phyloP scores from a whole-genome alignment of 2,888 invertebrate genomes.

The Rhamphomyia laevipes region DNA sequence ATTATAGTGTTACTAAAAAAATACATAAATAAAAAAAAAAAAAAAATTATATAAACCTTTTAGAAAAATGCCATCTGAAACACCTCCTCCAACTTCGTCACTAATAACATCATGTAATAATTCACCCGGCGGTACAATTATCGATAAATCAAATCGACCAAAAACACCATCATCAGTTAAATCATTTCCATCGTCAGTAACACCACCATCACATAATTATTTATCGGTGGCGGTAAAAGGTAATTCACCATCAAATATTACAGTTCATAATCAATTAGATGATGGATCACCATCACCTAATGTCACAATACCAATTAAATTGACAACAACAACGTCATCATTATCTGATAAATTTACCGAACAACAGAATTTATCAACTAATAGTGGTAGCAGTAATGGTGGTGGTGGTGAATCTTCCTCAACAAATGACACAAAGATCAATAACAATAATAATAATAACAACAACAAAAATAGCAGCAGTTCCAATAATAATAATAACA shows the following conservation, averaged over 20 bases:
- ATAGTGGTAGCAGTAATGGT: no score
- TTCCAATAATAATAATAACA: constrained; percentile 10
- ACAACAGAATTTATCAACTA: no score
- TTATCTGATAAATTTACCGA: not conserved
- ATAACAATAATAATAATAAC: not conserved
- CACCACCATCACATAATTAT: not conserved
- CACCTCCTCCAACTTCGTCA: constrained; percentile 19
- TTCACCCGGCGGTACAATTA: not conserved
- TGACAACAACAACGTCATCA: not conserved
- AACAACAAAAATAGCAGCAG: constrained; percentile 6
- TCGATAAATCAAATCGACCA: not conserved
- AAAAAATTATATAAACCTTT: constrained; percentile 2
- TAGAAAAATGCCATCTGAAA: constrained; percentile 20
- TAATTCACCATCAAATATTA: not conserved
- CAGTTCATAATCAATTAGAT: not conserved
- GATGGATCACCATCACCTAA: not conserved
- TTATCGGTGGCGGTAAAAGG: not conserved
- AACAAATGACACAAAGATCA: not conserved
- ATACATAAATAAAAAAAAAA: not conserved
- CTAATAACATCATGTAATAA: constrained; percentile 2
- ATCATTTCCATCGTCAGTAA: not conserved
- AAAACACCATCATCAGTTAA: constrained; percentile 1
- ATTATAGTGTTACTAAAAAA: no score
- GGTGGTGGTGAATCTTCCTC: no score
- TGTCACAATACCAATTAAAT: not conserved